Conservation (phyloP, 1,140 invertebrate species). For the Ceratina japonica region DNA sequence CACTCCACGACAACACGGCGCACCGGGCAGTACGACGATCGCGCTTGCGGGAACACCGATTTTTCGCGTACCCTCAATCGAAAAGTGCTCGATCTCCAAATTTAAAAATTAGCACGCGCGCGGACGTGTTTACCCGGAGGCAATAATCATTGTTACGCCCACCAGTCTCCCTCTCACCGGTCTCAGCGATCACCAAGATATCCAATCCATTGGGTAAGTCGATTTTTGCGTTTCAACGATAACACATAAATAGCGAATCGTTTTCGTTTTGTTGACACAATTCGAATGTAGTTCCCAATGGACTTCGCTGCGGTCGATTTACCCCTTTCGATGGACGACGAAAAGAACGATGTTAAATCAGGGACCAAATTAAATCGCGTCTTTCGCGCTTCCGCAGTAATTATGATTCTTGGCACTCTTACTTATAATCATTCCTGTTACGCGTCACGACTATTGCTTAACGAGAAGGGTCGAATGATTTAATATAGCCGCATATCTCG, state of each 20-base stretch:
- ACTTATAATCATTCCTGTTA: not conserved
- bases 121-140: not conserved
- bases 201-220: slow-evolving; percentile 10
- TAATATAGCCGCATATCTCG: not conserved
- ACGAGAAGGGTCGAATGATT: not conserved
- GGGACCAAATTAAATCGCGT: not conserved
- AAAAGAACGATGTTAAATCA: not conserved
- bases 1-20: slow-evolving; percentile 39
- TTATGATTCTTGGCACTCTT: not conserved
- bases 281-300: not conserved
- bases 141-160: not conserved
- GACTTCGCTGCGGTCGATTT: not conserved
- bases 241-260: too few relatives aligned
- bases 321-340: not conserved
- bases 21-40: slow-evolving; percentile 24
- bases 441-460: not conserved
- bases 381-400: not conserved
- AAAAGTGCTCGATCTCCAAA: slow-evolving; percentile 24
- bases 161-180: not conserved
- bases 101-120: slow-evolving; percentile 16
- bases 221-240: not conserved
- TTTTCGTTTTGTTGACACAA: not conserved
- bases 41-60: slow-evolving; percentile 37
- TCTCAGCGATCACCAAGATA: not conserved
- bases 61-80: slow-evolving; percentile 18